Conservation (phyloP, 2,797 vertebrate species). For the Silurus lanzhouensis region DNA sequence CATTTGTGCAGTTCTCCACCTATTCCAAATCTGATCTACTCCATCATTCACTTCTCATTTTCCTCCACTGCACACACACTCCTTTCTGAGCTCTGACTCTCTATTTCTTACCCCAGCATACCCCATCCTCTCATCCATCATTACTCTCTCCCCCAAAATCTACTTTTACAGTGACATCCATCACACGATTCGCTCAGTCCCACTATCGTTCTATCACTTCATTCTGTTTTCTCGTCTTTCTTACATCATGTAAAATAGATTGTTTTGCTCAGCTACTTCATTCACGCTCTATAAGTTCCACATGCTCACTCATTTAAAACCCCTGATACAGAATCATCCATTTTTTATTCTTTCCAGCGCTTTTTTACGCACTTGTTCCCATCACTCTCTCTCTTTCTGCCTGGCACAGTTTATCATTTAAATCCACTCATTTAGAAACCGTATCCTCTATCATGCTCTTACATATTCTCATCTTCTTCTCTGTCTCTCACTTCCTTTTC, state of each 20-base stretch:
- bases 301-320: background rate
- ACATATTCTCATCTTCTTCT: background rate
- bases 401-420: background rate
- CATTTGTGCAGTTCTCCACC: background rate
- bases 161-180: slow-evolving; percentile 25
- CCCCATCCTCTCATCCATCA: slow-evolving; percentile 5
- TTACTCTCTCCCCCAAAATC: background rate
- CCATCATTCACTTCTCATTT: slow-evolving; percentile 9
- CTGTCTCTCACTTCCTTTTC: background rate
- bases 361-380: background rate
- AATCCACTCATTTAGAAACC: background rate
- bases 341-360: background rate
- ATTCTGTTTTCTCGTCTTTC: slow-evolving; percentile 1
- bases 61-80: background rate
- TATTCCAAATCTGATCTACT: slow-evolving; percentile 19
- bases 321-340: background rate
- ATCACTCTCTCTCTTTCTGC: background rate
- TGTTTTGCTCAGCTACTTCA: background rate
- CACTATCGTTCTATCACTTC: slow-evolving; percentile 15
- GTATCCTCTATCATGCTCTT: background rate
- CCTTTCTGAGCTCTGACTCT: background rate
- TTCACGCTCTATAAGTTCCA: background rate
- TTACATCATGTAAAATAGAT: background rate
- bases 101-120: slow-evolving; percentile 9
- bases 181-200: background rate